Conservation (phyloP, 2,113 vertebrate genomes). For the Lepisosteus oculatus region DNA sequence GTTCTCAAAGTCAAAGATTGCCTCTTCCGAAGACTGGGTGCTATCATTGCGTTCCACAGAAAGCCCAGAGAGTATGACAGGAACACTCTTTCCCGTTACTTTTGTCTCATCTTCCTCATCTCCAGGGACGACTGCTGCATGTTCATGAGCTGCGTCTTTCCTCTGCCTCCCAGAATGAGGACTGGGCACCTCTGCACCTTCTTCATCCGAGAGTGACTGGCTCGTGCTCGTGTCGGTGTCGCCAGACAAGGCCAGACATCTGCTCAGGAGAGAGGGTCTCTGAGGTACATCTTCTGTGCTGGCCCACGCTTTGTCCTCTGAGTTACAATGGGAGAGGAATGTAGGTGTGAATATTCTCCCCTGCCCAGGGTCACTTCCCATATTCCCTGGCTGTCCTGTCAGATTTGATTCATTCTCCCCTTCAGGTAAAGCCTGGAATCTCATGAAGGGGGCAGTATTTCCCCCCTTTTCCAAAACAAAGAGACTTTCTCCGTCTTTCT, state of each 20-base stretch:
- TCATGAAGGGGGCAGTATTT: too few relatives aligned
- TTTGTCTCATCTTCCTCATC: not conserved
- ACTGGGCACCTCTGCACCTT: not conserved
- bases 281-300: not conserved
- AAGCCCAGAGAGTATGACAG: not conserved
- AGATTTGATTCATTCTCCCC: too few relatives aligned
- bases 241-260: slow-evolving; percentile 6
- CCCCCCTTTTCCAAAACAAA: too few relatives aligned
- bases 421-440: too few relatives aligned
- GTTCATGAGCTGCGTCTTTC: not conserved
- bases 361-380: not conserved
- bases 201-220: not conserved
- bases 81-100: too few relatives aligned
- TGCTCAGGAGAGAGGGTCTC: not conserved
- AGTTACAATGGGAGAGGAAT: not conserved
- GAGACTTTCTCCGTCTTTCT: too few relatives aligned
- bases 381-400: not conserved
- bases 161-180: too few relatives aligned
- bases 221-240: not conserved
- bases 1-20: not conserved
- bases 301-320: not conserved
- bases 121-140: not conserved
- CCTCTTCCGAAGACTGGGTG: not conserved
- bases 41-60: not conserved
- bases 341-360: not conserved